Base-by-base conservation (phyloP, 1,140 invertebrate genomes). In the Drosophila auraria region DNA sequence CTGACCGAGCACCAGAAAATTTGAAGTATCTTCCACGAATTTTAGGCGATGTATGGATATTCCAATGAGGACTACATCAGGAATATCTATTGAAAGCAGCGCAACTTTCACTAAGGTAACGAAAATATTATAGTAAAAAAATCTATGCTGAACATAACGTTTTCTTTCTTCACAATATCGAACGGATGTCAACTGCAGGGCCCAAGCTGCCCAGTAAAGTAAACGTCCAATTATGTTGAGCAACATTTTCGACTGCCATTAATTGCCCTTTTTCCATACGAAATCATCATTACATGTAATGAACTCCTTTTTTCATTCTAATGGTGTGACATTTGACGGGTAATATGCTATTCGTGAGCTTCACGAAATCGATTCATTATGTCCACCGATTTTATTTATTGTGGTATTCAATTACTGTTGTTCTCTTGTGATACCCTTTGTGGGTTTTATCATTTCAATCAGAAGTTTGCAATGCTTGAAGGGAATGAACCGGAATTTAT, bases 221-320 rank as follows among this genome's bases (percentile, higher is more conserved):
- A 65, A 30, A 7, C 44, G 61, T 57, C 51, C 54, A 58, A 47
- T 57, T n/a, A 7, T 12, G 40, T 40, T 14, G 30, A 76, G 44
- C 45, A 57, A 57, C 71, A 76, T 76, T 65, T 75, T 60, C 3
- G 33, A 65, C 27, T 74, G 25, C n/a, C 23, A 36, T 17, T 7
- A 8, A 45, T 17, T 54, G 47, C 9, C 17, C 38, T 62, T 62
- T n/a, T 14, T 30, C 15, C 33, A 47, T 15, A 14, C 14, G 20
- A 40, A 27, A 15, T 50, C 45, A 50, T 40, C 25, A 66, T 50
- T 38, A 49, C 14, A 27, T 20, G 17, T 72, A 70, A 69, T 72
- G 25, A 36, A 14, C 9, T 20, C 25, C 15, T 42, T 12, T 5
- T 70, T 50, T 70, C 12, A 40, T 40, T 69, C 5, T 40, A 57